Evolutionary conservation across 2,797 vertebrate species (phyloP), one percentile per base, ranked within the genome.

Genomic region (Rachycentron canadum): DNA sequence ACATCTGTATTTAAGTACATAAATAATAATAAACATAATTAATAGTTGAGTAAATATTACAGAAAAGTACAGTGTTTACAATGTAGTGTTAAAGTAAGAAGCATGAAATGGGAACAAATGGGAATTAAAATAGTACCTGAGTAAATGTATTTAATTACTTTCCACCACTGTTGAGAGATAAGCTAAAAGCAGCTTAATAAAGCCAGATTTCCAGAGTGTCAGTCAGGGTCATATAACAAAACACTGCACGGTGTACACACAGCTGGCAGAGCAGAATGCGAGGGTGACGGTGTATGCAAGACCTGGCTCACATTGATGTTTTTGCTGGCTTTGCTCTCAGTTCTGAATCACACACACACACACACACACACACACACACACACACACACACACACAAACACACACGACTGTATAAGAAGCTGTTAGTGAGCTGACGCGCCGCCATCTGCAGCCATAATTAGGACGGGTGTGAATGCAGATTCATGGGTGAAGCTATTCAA

Each of bases 371-470:
- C 60, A 28, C 50, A 55, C 53, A 41, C 67, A 25, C 58, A 47
- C 60, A 23, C 41, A 45, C 17, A 26, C 63, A 53, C 32, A 57
- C 26, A 38, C 21, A 60, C 30, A 1, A 56, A 40, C 65, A 38
- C 34, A 76, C 41, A 69, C 45, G 52, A 73, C 69, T 86, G 84
- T 85, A 91, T 86, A 90, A 88, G 75, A 89, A 92, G 89, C 88
- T 74, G 89, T 86, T 89, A 85, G 84, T 41, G 78, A 79, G 79
- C 74, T 26, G 83, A 89, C 71, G 49, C 69, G 80, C 36, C 12
- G 26, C 90, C 91, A 93, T 94, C 92, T 94, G 91, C 79, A 84
- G 76, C 76, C 59, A 62, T 91, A 89, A 88, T 94, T 90, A 92
- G 38, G 83, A 70, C 32, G 49, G 76, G 76, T 69, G 71, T 86